These are phyloP conservation scores for Aradophagus sp. DNA, from an alignment of 1,140 invertebrate genomes.

Conservation along the genomic window DNA sequence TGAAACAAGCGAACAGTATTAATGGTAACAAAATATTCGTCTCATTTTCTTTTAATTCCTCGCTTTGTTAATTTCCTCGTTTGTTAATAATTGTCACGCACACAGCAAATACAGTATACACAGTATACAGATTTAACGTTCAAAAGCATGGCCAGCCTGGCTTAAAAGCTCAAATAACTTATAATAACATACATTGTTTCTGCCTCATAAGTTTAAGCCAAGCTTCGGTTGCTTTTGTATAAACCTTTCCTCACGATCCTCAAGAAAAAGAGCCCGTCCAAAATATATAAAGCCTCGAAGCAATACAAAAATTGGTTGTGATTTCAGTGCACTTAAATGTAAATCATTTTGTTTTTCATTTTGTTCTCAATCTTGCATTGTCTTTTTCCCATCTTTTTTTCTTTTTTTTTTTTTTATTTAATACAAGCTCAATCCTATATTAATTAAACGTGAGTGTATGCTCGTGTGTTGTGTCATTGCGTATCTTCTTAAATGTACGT, in stretches of 20 bases:
- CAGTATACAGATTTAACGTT: constrained; percentile 73
- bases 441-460: constrained; percentile 7
- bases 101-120: constrained; percentile 73
- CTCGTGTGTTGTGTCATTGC: constrained; percentile 4
- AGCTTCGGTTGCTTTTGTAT: constrained; percentile 66
- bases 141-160: constrained; percentile 68
- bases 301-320: constrained; percentile 56
- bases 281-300: constrained; percentile 53
- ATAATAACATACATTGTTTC: background rate
- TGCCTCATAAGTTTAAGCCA: constrained; percentile 61
- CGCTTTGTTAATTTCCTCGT: constrained; percentile 61
- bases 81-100: constrained; percentile 62
- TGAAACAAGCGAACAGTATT: constrained; percentile 75
- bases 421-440: constrained; percentile 45
- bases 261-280: constrained; percentile 56
- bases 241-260: constrained; percentile 58
- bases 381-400: no score
- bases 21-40: constrained; percentile 75
- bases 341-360: constrained; percentile 37
- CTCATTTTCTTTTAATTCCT: constrained; percentile 67
- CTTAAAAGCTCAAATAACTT: constrained; percentile 60
- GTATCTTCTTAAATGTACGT: constrained; percentile 3
- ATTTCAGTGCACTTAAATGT: constrained; percentile 67
- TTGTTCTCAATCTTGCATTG: constrained; percentile 14
- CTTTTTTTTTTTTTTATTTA: constrained; percentile 14